Conservation (phyloP, 2,797 vertebrate genomes). For the Falco concolor region DNA sequence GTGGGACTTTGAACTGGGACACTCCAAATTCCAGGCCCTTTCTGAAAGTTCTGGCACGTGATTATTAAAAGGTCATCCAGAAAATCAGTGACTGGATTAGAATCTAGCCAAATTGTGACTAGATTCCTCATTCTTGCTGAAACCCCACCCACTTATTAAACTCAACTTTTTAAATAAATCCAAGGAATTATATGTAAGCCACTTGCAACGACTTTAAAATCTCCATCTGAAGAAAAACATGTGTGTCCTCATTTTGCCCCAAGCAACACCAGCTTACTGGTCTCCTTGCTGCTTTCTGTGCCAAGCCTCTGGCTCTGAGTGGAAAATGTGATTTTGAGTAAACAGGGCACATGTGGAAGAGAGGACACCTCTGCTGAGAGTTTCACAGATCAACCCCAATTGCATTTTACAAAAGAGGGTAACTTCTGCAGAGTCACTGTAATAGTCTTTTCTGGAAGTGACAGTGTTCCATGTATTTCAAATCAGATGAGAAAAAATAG, state of each 20-base stretch:
- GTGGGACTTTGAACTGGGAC: neutral
- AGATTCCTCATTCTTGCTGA: neutral
- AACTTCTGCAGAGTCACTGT: neutral
- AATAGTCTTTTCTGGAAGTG: neutral
- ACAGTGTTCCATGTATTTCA: neutral
- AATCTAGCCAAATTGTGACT: neutral
- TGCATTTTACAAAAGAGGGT: neutral
- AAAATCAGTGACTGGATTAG: neutral
- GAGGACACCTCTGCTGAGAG: neutral
- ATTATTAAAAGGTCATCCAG: neutral
- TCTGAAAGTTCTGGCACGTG: neutral
- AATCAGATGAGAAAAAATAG: neutral
- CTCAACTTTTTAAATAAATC: neutral
- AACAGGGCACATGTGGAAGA: neutral
- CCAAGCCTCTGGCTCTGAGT: neutral
- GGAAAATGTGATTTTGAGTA: neutral
- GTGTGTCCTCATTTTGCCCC: constrained; percentile 27
- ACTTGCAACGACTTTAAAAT: constrained; percentile 17
- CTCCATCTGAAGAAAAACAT: neutral
- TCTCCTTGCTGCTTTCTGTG: neutral
- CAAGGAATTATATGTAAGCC: constrained; percentile 15
- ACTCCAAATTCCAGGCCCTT: neutral
- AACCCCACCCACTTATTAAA: neutral
- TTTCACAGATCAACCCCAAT: neutral
- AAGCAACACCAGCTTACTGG: neutral